These are phyloP conservation scores for Pterobdella sp. DNA, from an alignment of 2,888 invertebrate genomes.

Conservation along the genomic window DNA sequence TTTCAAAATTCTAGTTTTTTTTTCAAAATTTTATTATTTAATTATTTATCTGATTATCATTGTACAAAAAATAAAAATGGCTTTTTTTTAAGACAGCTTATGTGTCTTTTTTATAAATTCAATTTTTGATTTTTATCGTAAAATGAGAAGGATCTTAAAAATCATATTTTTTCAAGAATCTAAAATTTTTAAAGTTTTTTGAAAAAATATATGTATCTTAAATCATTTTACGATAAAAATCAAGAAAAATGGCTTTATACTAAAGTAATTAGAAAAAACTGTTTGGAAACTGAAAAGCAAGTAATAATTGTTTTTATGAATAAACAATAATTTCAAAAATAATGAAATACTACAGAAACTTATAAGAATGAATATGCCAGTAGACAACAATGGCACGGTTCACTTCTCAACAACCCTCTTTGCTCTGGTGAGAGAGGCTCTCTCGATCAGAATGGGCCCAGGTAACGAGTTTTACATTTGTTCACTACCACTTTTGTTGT, in stretches of 20 bases:
- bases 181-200: no score
- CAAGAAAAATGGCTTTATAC: no score
- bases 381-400: conserved; percentile 89
- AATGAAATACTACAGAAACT: no score
- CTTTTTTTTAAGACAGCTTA: not conserved
- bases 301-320: no score
- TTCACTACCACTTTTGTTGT: not conserved
- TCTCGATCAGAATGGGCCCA: conserved; percentile 95
- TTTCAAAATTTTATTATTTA: not conserved
- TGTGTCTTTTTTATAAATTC: conserved; percentile 16
- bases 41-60: not conserved
- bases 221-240: no score
- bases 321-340: no score
- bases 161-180: no score
- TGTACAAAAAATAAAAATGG: not conserved
- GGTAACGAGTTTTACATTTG: conserved; percentile 57
- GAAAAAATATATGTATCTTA: no score
- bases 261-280: no score
- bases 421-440: conserved; percentile 94
- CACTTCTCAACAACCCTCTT: conserved; percentile 97
- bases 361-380: conserved; percentile 99
- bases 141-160: no score
- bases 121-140: no score
- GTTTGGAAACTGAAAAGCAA: no score
- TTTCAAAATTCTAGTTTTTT: not conserved